These are phyloP conservation scores for Galerucella pusilla DNA, from an alignment of 2,888 invertebrate genomes.

Conservation along the genomic window DNA sequence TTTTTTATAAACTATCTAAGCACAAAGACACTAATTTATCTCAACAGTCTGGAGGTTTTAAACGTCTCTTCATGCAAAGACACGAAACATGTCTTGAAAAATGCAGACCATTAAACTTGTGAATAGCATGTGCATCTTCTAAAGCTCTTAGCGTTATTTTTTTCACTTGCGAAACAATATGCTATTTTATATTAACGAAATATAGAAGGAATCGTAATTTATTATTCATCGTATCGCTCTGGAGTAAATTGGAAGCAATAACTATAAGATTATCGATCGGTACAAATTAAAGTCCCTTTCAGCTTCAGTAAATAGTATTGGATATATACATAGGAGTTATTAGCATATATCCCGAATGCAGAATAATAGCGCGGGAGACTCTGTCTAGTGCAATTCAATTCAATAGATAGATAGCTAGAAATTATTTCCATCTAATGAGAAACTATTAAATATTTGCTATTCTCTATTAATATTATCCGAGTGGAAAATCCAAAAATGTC, in stretches of 20 bases:
- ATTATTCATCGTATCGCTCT: background rate
- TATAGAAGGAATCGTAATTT: background rate
- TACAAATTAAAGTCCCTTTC: conserved; percentile 5
- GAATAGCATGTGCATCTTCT: no score
- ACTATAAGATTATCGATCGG: background rate
- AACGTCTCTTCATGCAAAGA: no score
- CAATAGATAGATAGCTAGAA: background rate
- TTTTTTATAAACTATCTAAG: no score
- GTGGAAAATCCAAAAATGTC: no score
- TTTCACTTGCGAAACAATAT: no score
- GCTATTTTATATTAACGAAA: background rate
- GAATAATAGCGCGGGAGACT: background rate
- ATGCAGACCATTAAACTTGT: no score
- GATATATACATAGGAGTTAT: background rate
- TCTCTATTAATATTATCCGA: no score
- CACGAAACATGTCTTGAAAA: no score
- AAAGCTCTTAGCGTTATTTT: no score
- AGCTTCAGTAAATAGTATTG: conserved; percentile 11
- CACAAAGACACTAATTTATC: no score
- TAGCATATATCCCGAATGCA: conserved; percentile 5
- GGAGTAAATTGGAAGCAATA: conserved; percentile 1
- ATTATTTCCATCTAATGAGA: background rate
- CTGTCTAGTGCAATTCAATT: background rate
- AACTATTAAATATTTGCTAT: background rate
- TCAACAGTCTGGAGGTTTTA: no score